These are phyloP conservation scores for Cyphomyrmex costatus DNA, from an alignment of 1,140 invertebrate genomes.

Conservation along the genomic window DNA sequence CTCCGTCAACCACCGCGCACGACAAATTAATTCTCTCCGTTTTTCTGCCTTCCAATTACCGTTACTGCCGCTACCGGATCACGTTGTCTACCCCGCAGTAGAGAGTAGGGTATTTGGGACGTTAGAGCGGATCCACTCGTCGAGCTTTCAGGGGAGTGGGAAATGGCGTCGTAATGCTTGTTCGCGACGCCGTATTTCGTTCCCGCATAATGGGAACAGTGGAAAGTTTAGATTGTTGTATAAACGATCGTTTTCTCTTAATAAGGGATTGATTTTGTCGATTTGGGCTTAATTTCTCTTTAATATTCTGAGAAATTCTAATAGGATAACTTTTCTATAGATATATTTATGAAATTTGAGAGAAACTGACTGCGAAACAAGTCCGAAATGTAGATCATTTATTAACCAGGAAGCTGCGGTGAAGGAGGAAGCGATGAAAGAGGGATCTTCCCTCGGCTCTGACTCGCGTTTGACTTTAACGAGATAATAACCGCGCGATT, in stretches of 20 bases:
- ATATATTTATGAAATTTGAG: neutral
- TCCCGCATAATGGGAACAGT: neutral
- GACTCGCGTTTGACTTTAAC: slow-evolving; percentile 78
- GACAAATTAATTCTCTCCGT: slow-evolving; percentile 75
- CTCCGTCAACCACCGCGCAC: slow-evolving; percentile 36
- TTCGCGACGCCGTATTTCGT: slow-evolving; percentile 31
- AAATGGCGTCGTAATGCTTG: slow-evolving; percentile 42
- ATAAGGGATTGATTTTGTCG: neutral
- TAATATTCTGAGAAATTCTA: neutral
- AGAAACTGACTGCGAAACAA: neutral
- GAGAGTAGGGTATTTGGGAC: slow-evolving; percentile 23
- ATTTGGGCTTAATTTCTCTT: neutral
- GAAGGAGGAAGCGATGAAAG: slow-evolving; percentile 33
- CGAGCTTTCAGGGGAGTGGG: slow-evolving; percentile 22
- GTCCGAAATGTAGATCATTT: slow-evolving; percentile 14
- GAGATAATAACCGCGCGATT: slow-evolving; percentile 84
- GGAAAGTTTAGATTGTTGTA: slow-evolving; percentile 4
- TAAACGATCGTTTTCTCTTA: neutral
- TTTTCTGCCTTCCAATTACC: slow-evolving; percentile 77
- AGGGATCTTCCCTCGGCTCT: neutral
- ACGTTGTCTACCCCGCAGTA: slow-evolving; percentile 63
- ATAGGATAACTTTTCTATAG: neutral
- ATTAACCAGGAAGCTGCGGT: neutral
- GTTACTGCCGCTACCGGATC: slow-evolving; percentile 70
- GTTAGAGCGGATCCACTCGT: slow-evolving; percentile 56